Conservation (phyloP, 2,113 vertebrate genomes). For the Mormoops blainvillei region DNA sequence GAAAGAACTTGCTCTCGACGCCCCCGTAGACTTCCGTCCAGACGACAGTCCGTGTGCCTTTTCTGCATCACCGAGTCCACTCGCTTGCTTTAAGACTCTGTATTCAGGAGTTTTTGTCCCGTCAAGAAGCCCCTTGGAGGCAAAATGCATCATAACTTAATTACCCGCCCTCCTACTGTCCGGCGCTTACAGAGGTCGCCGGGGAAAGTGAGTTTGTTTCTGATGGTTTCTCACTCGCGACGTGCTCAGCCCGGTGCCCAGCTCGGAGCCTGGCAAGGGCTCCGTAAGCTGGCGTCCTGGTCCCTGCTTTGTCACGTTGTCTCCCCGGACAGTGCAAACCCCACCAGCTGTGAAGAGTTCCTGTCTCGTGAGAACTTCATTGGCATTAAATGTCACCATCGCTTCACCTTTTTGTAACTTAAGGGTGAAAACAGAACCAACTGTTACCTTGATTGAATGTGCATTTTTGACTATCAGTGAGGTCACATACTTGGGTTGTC, state of each 20-base stretch:
- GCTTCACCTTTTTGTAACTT: not conserved
- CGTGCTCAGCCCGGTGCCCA: too few relatives aligned
- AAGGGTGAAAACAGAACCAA: not conserved
- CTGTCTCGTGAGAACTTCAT: not conserved
- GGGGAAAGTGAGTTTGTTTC: not conserved
- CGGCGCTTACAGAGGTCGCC: not conserved
- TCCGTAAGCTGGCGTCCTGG: rapidly evolving
- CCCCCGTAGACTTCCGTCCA: rapidly evolving
- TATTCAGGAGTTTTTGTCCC: not conserved
- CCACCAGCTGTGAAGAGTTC: not conserved
- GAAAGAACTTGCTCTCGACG: not conserved
- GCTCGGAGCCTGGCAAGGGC: too few relatives aligned
- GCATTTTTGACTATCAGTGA: not conserved
- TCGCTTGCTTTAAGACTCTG: not conserved
- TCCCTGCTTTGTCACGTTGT: rapidly evolving
- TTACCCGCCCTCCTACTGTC: not conserved
- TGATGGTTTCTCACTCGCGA: too few relatives aligned
- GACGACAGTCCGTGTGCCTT: not conserved
- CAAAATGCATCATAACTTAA: not conserved
- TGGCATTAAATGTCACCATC: not conserved
- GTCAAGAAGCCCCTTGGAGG: not conserved
- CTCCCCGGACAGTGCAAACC: not conserved
- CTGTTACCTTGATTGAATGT: not conserved
- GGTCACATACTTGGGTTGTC: not conserved
- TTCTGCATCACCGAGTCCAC: not conserved